phyloP scores from a whole-genome alignment of 2,888 invertebrate genomes.

The Drosophila phalerata region DNA sequence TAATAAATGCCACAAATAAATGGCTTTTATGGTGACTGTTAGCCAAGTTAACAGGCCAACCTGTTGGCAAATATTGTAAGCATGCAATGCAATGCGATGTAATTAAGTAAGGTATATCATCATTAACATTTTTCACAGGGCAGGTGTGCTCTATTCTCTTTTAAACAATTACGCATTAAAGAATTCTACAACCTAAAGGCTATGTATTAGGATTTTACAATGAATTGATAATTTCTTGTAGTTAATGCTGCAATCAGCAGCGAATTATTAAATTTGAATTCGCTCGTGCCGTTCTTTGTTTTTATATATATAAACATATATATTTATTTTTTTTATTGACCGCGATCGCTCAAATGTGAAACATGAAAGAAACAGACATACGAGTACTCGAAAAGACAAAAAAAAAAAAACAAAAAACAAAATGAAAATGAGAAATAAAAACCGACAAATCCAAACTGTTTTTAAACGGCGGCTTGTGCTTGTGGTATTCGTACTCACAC shows the following conservation, averaged over 20 bases:
- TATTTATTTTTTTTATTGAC: conserved; percentile 66
- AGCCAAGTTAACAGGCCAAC: conserved; percentile 19
- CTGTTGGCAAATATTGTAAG: conserved; percentile 46
- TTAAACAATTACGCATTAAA: conserved; percentile 65
- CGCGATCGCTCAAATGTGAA: conserved; percentile 82
- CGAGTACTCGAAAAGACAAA: conserved; percentile 4
- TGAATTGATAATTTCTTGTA: not conserved
- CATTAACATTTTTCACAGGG: conserved; percentile 74
- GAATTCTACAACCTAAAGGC: conserved; percentile 26
- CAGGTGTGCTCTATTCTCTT: conserved; percentile 59
- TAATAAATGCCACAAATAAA: conserved; percentile 22
- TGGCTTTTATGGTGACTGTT: conserved; percentile 15
- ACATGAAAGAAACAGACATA: conserved; percentile 48
- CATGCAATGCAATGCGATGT: conserved; percentile 45
- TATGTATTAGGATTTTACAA: not conserved
- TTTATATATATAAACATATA: not conserved
- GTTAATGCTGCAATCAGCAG: not conserved
- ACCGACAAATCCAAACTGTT: conserved; percentile 67
- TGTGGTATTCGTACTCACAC: conserved; percentile 30
- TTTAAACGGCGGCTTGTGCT: conserved; percentile 41
- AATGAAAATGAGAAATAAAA: conserved; percentile 16
- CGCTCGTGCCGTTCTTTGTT: conserved; percentile 12
- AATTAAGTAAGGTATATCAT: conserved; percentile 57
- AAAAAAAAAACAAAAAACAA: conserved; percentile 9
- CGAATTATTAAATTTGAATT: conserved; percentile 1